Evolutionary conservation across 1,140 invertebrate genomes (phyloP), one percentile per base, ranked within the genome.

Genomic region (Leptinotarsa defecta): DNA sequence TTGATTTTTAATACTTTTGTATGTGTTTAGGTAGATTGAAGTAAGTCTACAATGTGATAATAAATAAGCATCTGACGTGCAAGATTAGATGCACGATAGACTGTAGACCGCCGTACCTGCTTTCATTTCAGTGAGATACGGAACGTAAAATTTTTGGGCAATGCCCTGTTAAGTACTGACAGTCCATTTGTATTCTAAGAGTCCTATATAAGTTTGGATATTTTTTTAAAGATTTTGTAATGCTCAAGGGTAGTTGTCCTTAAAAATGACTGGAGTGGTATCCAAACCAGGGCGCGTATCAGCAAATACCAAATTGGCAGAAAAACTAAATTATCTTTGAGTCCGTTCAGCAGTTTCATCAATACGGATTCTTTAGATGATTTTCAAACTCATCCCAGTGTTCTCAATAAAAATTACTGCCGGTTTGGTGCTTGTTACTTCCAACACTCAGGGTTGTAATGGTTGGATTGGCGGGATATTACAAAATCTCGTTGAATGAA

Each of bases 1-100:
- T 81, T 80, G 74, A 78, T 77, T 81, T 81, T 81, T 81, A 79
- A 81, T 81, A 81, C 80, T 83, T 81, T 83, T 83, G 81, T 82
- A 82, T 81, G 77, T 81, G 79, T 81, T 82, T 76, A 82, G 74
- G 78, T 80, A 78, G 81, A 81, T 80, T 79, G 80, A 75, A 78
- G 75, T 78, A 79, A 80, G 79, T 82, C 78, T 80, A 77, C 78
- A 78, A 80, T 82, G 81, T 82, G 81, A 82, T 82, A 83, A 80
- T 80, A 81, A 81, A 78, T 81, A 82, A 80, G 78, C 80, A 80
- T 81, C 78, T 81, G 77, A 80, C 74, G 77, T 81, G 80, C 81
- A 76, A 76, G 74, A 71, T 78, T 43, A 80, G 76, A 48, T 75
- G 80, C 77, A 79, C 77, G 77, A 81, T 81, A 80, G 80, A 81